A percentile compares a stretch with the other conserved stretches of the same genome.
Conservation (phyloP, 1,140 invertebrate species). For the Leptopilina boulardi region DNA sequence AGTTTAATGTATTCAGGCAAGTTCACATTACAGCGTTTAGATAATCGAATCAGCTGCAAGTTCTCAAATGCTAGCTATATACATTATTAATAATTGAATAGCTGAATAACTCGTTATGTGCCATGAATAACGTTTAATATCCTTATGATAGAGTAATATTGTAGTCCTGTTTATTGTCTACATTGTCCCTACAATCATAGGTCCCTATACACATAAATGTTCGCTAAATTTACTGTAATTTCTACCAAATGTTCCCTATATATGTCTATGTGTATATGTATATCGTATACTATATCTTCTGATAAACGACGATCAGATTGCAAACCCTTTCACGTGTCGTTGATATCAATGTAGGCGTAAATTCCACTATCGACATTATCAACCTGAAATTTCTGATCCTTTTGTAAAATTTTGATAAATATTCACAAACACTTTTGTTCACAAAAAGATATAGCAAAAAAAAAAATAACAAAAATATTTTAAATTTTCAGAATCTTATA, state of each 20-base stretch:
- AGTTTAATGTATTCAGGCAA: no score
- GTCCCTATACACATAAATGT: conserved; percentile 37
- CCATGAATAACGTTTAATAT: not conserved
- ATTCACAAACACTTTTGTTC: no score
- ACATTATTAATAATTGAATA: not conserved
- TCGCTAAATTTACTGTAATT: conserved; percentile 50
- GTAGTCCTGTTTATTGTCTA: conserved; percentile 11
- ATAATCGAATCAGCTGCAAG: not conserved
- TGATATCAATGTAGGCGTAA: conserved; percentile 41
- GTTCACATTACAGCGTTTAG: no score
- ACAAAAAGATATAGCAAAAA: no score
- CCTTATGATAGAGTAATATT: not conserved
- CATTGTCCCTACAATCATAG: not conserved
- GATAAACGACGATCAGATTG: conserved; percentile 54
- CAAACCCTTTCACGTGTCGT: conserved; percentile 30
- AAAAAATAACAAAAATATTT: no score
- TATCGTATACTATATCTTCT: not conserved
- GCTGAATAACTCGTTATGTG: not conserved
- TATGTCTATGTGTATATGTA: no score
- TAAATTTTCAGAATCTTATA: no score
- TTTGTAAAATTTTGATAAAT: not conserved
- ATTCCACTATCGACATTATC: conserved; percentile 42
- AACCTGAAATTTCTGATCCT: conserved; percentile 8
- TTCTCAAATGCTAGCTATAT: not conserved
- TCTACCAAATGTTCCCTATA: conserved; percentile 32